Conservation (phyloP, 2,113 vertebrate species). For the Chaetura pelagica region DNA sequence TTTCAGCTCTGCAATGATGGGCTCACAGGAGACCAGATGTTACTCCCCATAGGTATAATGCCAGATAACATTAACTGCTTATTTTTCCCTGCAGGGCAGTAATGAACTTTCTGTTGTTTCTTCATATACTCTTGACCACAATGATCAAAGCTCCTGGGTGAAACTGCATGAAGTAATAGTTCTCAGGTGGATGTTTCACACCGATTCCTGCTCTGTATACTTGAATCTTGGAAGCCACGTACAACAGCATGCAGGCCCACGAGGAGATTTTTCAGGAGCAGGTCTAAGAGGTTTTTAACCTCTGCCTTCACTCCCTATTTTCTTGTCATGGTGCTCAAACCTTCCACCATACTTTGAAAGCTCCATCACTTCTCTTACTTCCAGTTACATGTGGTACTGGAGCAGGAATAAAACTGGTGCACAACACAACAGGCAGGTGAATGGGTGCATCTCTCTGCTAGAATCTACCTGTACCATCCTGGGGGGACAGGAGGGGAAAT, state of each 20-base stretch:
- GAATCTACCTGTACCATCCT: background rate
- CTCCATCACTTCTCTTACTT: background rate
- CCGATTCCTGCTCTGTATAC: background rate
- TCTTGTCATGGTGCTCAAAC: background rate
- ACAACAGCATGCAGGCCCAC: background rate
- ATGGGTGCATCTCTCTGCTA: background rate
- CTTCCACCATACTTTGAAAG: background rate
- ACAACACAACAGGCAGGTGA: background rate
- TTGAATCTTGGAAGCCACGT: background rate
- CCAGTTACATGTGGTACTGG: rapidly evolving
- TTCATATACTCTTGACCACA: background rate
- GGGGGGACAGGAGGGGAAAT: background rate
- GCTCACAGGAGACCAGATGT: background rate
- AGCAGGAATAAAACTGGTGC: background rate
- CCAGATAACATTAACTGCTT: background rate
- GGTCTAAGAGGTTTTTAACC: background rate
- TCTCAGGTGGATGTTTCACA: background rate
- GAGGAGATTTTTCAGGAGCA: background rate
- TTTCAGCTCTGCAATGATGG: background rate
- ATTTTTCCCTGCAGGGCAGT: background rate
- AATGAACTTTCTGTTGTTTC: background rate
- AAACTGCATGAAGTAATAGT: background rate
- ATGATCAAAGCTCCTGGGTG: background rate
- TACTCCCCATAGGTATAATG: background rate
- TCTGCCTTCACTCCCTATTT: background rate